Conservation (phyloP, 2,113 vertebrate genomes). For the Mystacornis crossleyi region DNA sequence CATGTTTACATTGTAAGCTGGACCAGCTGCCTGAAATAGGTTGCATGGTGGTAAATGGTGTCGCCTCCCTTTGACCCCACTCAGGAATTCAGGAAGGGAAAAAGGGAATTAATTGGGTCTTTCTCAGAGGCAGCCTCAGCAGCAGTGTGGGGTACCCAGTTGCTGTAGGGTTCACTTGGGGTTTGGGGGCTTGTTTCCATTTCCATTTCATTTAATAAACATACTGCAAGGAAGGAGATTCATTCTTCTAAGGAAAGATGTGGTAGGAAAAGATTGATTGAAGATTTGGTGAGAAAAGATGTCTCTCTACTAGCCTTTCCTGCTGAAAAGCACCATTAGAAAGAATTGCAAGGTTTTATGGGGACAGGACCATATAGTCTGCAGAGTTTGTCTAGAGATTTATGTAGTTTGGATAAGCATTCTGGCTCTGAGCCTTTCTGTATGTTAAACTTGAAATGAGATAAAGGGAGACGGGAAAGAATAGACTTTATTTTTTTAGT, state of each 20-base stretch:
- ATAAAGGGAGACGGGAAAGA: background rate
- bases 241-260: background rate
- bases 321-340: background rate
- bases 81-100: conserved; percentile 21
- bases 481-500: background rate
- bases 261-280: fast-evolving
- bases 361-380: background rate
- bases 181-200: background rate
- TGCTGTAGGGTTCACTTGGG: background rate
- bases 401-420: conserved; percentile 38
- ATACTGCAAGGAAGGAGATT: background rate
- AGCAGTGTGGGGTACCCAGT: background rate
- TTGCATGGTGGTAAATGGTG: background rate
- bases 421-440: conserved; percentile 23
- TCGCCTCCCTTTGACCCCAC: background rate
- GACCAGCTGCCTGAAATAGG: background rate
- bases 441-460: conserved; percentile 18
- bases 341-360: background rate
- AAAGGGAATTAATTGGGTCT: background rate
- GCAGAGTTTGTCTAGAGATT: conserved; percentile 20
- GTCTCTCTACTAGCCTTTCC: background rate
- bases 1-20: conserved; percentile 20
- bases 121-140: background rate
- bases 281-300: background rate
- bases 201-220: background rate